A percentile compares a stretch with the other conserved stretches of the same genome.
Evolutionary conservation across 2,797 vertebrate species (phyloP).

Genomic region (Gobionotothen gibberifrons): DNA sequence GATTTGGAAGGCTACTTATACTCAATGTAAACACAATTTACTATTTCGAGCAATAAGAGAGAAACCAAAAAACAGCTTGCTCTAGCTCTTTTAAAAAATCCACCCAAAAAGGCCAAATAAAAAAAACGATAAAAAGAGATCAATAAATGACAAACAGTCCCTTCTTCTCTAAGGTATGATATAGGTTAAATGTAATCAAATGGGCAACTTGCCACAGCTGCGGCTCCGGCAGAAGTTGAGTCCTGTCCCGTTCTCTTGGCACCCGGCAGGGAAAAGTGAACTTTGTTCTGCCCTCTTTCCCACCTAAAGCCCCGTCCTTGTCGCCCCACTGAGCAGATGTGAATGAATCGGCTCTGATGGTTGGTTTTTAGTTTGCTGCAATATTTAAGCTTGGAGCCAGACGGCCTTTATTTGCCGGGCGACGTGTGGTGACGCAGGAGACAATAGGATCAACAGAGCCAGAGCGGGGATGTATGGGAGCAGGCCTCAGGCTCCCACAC

Average conservation of each 20-base stretch:
- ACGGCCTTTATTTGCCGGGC: slow-evolving; percentile 95
- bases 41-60: slow-evolving; percentile 3
- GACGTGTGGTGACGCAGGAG: slow-evolving; percentile 89
- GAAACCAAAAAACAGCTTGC: slow-evolving; percentile 10
- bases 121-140: slow-evolving; percentile 39
- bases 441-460: slow-evolving; percentile 90
- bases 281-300: slow-evolving; percentile 91
- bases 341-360: slow-evolving; percentile 96
- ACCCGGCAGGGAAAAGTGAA: slow-evolving; percentile 89
- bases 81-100: slow-evolving; percentile 20
- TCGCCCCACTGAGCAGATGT: slow-evolving; percentile 97
- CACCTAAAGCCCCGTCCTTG: slow-evolving; percentile 93
- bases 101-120: background rate
- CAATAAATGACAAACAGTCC: slow-evolving; percentile 23
- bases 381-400: slow-evolving; percentile 96
- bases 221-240: slow-evolving; percentile 87
- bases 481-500: slow-evolving; percentile 81
- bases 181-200: slow-evolving; percentile 78
- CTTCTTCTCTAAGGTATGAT: slow-evolving; percentile 46
- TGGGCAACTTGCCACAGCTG: slow-evolving; percentile 92
- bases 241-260: slow-evolving; percentile 87
- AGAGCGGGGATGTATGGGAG: slow-evolving; percentile 82
- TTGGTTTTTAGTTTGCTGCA: slow-evolving; percentile 96
- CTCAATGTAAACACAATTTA: slow-evolving; percentile 7
- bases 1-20: background rate